Evolutionary conservation across 2,888 invertebrate genomes (phyloP), one percentile per base, ranked within the genome.

Genomic region (Byasa hedistus): DNA sequence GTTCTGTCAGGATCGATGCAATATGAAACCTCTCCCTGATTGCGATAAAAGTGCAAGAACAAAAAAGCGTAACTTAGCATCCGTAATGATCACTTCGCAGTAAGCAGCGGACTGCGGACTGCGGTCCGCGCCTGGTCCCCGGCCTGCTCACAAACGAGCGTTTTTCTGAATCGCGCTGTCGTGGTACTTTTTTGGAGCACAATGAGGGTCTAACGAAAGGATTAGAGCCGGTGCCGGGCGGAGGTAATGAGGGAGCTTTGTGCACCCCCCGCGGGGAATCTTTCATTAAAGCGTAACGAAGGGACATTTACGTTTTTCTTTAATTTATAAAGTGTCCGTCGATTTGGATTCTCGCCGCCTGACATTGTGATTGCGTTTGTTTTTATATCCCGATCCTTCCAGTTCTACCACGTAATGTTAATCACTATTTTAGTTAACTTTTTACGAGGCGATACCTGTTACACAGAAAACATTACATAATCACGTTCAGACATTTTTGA

Each of bases 181-280:
- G 44, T 4, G 71, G 68, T 70, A 71, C 71, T 74, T 70, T 65
- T 71, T 71, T 69, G 66, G 72, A 72, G 74, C 79, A 89, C 89
- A 90, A 89, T 89, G 73, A 81, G 79, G 81, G 83, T 86, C 84
- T 89, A 88, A 90, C 91, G 85, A 90, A 90, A 89, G 89, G 87
- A 90, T 91, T 90, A 82, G 87, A 82, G 76, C 75, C 89, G 89
- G 87, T 82, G 82, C 79, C 75, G 83, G 83, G 79, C 80, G 84
- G 81, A 77, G 81, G 85, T 89, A 89, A 90, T 89, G 87, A 89
- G 83, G 73, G 78, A 77, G 79, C 81, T 86, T 89, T 89, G 87
- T 87, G 77, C 73, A 75, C 75, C 80, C 82, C 78, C 79, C 32
- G 80, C 84, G 73, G 85, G 87, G 86, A 85, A 89, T 84, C 83